A percentile compares a stretch with the other conserved stretches of the same genome.
Evolutionary conservation across 1,140 invertebrate species (phyloP).

Genomic region (Tetramorium parvispinum): DNA sequence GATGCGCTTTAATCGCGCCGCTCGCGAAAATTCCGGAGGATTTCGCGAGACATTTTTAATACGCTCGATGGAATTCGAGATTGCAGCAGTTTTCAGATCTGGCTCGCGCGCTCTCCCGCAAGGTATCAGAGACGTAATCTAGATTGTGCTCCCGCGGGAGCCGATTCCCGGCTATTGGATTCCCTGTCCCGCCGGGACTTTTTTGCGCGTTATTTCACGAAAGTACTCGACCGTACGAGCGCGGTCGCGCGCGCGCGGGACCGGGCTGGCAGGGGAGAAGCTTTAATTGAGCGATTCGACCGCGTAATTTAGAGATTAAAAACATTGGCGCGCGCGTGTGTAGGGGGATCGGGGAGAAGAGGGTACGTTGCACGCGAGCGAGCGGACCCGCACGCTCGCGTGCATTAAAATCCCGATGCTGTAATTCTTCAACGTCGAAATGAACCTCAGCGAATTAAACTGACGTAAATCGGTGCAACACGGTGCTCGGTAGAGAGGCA

Average conservation of each 20-base stretch:
- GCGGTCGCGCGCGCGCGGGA: neutral
- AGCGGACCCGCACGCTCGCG: neutral
- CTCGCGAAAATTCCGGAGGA: neutral
- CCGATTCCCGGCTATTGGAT: constrained; percentile 46
- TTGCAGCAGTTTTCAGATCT: neutral
- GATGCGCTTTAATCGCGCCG: neutral
- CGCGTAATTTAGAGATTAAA: constrained; percentile 62
- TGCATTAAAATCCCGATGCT: constrained; percentile 51
- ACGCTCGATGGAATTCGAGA: neutral
- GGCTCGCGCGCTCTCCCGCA: neutral
- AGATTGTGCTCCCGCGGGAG: constrained; percentile 34
- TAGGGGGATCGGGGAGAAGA: neutral
- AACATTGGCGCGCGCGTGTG: constrained; percentile 25
- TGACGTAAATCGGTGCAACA: constrained; percentile 51
- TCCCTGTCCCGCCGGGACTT: constrained; percentile 29
- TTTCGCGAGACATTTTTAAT: neutral
- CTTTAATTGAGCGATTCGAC: constrained; percentile 62
- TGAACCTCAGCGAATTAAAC: constrained; percentile 57
- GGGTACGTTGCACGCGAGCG: constrained; percentile 38
- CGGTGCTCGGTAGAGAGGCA: too few species aligned
- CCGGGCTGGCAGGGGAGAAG: neutral
- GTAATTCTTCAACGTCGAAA: constrained; percentile 60
- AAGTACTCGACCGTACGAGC: constrained; percentile 26
- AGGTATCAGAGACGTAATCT: constrained; percentile 44
- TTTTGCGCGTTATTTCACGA: constrained; percentile 40